A percentile compares a stretch with the other conserved stretches of the same genome.
Evolutionary conservation across 2,797 vertebrate genomes (phyloP).

Genomic region (Alca torda): DNA sequence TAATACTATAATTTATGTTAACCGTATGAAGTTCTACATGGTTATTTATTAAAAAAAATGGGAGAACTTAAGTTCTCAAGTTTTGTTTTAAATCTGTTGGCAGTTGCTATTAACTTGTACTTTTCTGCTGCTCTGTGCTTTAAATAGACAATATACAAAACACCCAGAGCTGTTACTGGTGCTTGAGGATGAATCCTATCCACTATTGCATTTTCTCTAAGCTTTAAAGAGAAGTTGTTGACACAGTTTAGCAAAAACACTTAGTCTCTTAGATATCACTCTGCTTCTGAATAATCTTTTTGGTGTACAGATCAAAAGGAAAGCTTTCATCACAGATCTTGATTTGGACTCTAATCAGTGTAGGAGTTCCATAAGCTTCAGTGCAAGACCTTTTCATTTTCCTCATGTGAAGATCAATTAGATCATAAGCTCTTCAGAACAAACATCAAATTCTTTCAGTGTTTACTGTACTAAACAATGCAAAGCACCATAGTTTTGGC

Average conservation of each 20-base stretch:
- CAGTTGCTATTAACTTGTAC: background rate
- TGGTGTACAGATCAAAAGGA: slow-evolving; percentile 61
- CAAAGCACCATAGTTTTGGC: slow-evolving; percentile 34
- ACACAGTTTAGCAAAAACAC: slow-evolving; percentile 54
- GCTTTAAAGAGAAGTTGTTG: slow-evolving; percentile 60
- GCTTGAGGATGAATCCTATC: background rate
- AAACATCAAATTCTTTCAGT: slow-evolving; percentile 28
- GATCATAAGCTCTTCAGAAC: slow-evolving; percentile 45
- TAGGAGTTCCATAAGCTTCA: slow-evolving; percentile 42
- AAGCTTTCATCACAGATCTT: slow-evolving; percentile 54
- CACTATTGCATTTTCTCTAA: background rate
- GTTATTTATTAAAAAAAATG: background rate
- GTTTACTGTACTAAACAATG: slow-evolving; percentile 48
- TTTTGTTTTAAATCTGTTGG: background rate
- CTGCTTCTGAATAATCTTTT: slow-evolving; percentile 59
- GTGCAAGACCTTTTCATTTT: slow-evolving; percentile 63
- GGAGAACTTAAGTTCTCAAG: background rate
- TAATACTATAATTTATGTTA: background rate
- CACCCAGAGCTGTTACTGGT: background rate
- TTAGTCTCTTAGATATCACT: slow-evolving; percentile 47
- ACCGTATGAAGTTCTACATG: background rate
- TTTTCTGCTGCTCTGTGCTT: background rate
- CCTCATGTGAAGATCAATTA: slow-evolving; percentile 53
- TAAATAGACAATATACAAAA: background rate
- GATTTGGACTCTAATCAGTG: slow-evolving; percentile 61